Evolutionary conservation across 2,888 invertebrate genomes (phyloP).

Genomic region (Alitta virens): DNA sequence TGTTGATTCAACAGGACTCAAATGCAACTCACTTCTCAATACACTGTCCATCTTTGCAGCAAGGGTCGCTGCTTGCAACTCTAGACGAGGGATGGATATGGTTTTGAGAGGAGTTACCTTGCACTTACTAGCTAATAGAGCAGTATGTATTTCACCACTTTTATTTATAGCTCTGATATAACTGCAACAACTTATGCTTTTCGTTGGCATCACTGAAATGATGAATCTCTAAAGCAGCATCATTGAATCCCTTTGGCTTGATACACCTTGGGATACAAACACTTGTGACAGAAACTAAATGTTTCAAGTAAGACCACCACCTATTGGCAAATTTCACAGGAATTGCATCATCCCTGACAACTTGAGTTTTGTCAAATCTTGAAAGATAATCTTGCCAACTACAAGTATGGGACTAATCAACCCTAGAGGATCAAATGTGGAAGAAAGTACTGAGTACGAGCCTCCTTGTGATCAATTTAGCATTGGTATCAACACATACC

Average conservation of each 20-base stretch:
- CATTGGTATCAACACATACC: neutral
- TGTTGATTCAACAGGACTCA: neutral
- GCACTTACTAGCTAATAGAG: slow-evolving; percentile 6
- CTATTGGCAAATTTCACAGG: too few relatives aligned
- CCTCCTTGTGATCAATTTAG: too few relatives aligned
- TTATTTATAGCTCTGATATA: slow-evolving; percentile 1
- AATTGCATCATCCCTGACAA: too few relatives aligned
- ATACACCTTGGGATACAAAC: too few relatives aligned
- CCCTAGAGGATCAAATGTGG: too few relatives aligned
- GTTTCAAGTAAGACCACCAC: too few relatives aligned
- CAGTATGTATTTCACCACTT: neutral
- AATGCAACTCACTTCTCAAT: neutral
- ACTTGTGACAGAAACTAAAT: too few relatives aligned
- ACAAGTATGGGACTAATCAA: too few relatives aligned
- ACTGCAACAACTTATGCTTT: slow-evolving; percentile 6
- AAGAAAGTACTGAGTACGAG: too few relatives aligned
- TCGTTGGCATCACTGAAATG: slow-evolving; percentile 11
- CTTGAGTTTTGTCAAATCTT: too few relatives aligned
- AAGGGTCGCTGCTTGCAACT: slow-evolving; percentile 6
- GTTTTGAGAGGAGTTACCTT: slow-evolving; percentile 10
- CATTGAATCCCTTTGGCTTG: too few relatives aligned
- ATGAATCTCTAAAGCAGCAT: slow-evolving; percentile 5
- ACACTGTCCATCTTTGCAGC: neutral
- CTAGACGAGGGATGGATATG: slow-evolving; percentile 2
- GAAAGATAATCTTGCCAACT: too few relatives aligned